These are phyloP conservation scores for Heterocephalus glaber DNA, from an alignment of 2,113 vertebrate genomes.

Conservation along the genomic window DNA sequence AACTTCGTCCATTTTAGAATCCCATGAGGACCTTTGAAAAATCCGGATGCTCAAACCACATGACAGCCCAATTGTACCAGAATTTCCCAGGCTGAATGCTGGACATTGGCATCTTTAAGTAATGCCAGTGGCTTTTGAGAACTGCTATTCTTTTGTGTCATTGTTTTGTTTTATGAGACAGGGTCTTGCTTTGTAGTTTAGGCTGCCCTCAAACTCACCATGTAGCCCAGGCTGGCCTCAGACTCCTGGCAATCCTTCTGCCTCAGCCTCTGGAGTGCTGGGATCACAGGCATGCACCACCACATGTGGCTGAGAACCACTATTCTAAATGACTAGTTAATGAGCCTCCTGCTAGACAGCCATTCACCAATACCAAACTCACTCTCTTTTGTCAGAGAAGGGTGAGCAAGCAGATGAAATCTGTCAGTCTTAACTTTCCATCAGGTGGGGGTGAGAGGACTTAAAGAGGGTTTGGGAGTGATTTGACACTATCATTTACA, in stretches of 20 bases:
- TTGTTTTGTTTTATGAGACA: not conserved
- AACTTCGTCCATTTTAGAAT: constrained; percentile 28
- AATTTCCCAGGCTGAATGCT: not conserved
- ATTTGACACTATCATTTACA: not conserved
- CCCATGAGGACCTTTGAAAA: not conserved
- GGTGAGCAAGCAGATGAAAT: not conserved
- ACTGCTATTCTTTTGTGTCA: not conserved
- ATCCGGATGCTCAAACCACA: not conserved
- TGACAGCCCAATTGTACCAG: not conserved
- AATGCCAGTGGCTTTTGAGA: not conserved
- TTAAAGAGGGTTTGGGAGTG: not conserved
- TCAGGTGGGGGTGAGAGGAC: not conserved
- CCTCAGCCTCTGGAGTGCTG: not conserved
- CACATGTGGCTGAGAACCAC: not conserved
- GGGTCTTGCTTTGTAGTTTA: not conserved
- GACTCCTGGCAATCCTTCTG: not conserved
- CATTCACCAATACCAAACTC: not conserved
- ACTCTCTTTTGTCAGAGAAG: not conserved
- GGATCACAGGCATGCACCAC: not conserved
- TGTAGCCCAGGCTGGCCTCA: not conserved
- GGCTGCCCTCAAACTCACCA: not conserved
- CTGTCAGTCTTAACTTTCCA: not conserved
- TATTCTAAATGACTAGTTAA: not conserved
- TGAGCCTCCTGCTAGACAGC: not conserved
- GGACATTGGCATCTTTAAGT: not conserved